These are phyloP conservation scores for Scyliorhinus canicula DNA, from an alignment of 2,797 vertebrate species.

Conservation along the genomic window DNA sequence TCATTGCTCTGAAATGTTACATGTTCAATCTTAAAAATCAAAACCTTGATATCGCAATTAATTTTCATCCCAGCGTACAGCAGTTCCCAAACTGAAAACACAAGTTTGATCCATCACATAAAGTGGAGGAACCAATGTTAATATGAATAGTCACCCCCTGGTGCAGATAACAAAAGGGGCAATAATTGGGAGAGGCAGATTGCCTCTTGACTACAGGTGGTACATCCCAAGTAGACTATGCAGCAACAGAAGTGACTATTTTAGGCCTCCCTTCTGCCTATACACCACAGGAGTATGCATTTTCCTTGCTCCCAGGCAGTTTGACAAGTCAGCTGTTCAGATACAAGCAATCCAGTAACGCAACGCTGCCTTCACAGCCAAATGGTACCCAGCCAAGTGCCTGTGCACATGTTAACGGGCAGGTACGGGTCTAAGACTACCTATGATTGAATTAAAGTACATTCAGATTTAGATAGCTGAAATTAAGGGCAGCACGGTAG, in stretches of 20 bases:
- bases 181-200: neutral
- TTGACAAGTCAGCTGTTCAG: neutral
- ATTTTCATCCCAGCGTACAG: neutral
- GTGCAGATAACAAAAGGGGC: neutral
- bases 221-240: neutral
- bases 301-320: neutral
- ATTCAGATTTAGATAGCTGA: neutral
- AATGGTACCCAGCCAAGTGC: neutral
- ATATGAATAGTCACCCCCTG: neutral
- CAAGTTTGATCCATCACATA: neutral
- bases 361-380: neutral
- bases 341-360: neutral
- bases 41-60: neutral
- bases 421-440: neutral
- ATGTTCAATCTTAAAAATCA: neutral
- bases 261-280: neutral
- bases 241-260: neutral
- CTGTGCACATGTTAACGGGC: neutral
- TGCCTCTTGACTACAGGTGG: neutral
- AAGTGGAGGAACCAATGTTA: neutral
- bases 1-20: constrained; percentile 4
- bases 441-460: neutral
- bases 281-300: neutral
- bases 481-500: neutral
- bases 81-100: neutral